Conservation (phyloP, 2,888 invertebrate species). For the Archips crataeganus region DNA sequence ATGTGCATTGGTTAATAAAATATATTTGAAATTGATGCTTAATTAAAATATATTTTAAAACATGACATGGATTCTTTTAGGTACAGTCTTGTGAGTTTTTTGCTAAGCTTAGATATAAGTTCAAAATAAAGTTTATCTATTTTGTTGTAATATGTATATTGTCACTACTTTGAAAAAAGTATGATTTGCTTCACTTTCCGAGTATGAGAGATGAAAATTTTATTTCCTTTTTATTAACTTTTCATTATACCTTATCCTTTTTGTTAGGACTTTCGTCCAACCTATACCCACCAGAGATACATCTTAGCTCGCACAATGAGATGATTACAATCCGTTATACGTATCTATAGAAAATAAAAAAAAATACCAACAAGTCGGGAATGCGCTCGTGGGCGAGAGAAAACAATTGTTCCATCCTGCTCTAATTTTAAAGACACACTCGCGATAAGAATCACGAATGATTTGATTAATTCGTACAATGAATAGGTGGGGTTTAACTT, state of each 20-base stretch:
- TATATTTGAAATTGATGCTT: too few relatives aligned
- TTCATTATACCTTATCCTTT: neutral
- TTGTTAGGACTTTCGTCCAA: conserved; percentile 54
- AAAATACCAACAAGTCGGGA: conserved; percentile 73
- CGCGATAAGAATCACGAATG: conserved; percentile 76
- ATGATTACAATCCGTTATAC: conserved; percentile 85
- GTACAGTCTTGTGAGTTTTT: too few relatives aligned
- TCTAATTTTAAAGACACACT: conserved; percentile 82
- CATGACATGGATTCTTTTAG: too few relatives aligned
- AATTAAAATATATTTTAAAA: too few relatives aligned
- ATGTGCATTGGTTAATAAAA: too few relatives aligned
- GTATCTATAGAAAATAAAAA: conserved; percentile 70
- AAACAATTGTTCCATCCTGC: conserved; percentile 83
- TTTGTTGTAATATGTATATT: neutral
- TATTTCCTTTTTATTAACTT: neutral
- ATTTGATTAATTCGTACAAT: conserved; percentile 83
- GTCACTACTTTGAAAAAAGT: too few relatives aligned
- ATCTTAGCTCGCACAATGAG: conserved; percentile 82
- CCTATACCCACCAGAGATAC: conserved; percentile 63
- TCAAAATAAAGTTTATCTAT: too few relatives aligned
- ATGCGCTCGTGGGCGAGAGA: conserved; percentile 81
- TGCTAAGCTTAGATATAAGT: too few relatives aligned
- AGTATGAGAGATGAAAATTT: too few relatives aligned
- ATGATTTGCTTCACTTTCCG: too few relatives aligned
- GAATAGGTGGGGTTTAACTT: conserved; percentile 76